These are phyloP conservation scores for Sarcoramphus papa DNA, from an alignment of 2,797 vertebrate genomes.

Conservation along the genomic window DNA sequence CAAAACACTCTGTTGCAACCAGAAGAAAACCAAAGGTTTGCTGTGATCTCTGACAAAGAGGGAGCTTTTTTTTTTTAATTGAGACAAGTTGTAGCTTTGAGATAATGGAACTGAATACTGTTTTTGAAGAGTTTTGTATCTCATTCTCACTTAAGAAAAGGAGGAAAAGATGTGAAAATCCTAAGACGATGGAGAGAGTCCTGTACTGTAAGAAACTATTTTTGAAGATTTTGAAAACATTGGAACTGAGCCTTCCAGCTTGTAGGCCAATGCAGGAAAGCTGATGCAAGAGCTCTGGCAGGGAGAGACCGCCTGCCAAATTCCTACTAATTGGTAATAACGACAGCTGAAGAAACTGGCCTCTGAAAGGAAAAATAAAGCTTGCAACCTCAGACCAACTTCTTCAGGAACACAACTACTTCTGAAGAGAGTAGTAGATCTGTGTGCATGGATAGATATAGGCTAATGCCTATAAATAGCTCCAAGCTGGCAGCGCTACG, in stretches of 20 bases:
- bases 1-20: neutral
- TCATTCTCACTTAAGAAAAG: neutral
- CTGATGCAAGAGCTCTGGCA: neutral
- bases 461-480: constrained; percentile 31
- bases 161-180: neutral
- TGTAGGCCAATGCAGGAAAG: neutral
- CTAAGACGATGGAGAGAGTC: neutral
- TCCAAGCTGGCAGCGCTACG: neutral
- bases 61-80: neutral
- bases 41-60: neutral
- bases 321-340: neutral
- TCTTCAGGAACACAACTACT: neutral
- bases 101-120: neutral
- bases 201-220: neutral
- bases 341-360: neutral
- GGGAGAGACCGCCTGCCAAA: neutral
- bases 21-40: neutral
- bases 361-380: neutral
- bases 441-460: neutral
- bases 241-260: neutral
- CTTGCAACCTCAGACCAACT: neutral
- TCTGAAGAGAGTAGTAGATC: constrained; percentile 30
- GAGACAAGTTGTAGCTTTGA: neutral
- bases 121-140: neutral
- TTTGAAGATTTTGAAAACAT: neutral